Evolutionary conservation across 2,888 invertebrate genomes (phyloP).

Genomic region (Spialia ferax): DNA sequence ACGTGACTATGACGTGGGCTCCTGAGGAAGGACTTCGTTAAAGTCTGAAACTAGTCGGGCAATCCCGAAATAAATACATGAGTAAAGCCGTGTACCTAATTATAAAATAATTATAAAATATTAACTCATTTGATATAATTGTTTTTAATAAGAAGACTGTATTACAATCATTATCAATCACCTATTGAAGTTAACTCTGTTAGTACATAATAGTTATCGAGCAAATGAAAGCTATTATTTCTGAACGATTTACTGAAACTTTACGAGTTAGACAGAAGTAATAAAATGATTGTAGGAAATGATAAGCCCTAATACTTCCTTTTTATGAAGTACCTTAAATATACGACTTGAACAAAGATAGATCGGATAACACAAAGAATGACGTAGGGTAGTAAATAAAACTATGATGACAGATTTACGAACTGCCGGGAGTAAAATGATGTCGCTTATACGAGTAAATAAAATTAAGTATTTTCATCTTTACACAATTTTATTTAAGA

Average conservation of each 20-base stretch:
- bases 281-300: conserved; percentile 13
- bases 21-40: too few relatives aligned
- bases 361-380: conserved; percentile 23
- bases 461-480: conserved; percentile 7
- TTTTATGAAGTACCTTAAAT: conserved; percentile 20
- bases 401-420: conserved; percentile 34
- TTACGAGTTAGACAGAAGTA: conserved; percentile 7
- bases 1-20: too few relatives aligned
- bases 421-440: conserved; percentile 25
- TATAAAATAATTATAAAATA: too few relatives aligned
- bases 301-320: conserved; percentile 13
- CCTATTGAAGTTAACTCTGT: too few relatives aligned
- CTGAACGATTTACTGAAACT: conserved; percentile 1
- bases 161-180: too few relatives aligned
- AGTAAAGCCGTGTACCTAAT: too few relatives aligned
- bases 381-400: conserved; percentile 30
- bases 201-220: too few relatives aligned
- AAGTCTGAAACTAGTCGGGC: too few relatives aligned
- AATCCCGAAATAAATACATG: too few relatives aligned
- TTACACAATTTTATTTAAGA: too few relatives aligned
- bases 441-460: conserved; percentile 17
- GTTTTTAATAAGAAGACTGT: too few relatives aligned
- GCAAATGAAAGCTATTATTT: not conserved
- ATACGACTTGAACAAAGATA: conserved; percentile 24
- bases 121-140: too few relatives aligned